phyloP scores from a whole-genome alignment of 1,140 invertebrate species.

The Caenorhabditis briggsae region DNA sequence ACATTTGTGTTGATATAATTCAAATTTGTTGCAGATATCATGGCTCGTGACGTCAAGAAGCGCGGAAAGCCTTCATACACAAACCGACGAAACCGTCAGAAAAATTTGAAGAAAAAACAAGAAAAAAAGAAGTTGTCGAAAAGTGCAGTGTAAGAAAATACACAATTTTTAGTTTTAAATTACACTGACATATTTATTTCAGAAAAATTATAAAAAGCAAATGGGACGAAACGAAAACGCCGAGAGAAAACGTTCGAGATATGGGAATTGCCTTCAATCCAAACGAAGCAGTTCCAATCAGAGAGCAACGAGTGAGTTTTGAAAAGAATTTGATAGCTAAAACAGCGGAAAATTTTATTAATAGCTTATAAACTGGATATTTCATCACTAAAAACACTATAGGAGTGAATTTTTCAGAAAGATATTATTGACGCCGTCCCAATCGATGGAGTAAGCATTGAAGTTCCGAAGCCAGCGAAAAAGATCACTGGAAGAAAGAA shows the following conservation, averaged over 20 bases:
- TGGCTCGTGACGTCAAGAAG: slow-evolving; percentile 44
- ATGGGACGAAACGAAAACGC: slow-evolving; percentile 15
- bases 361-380: too few species aligned
- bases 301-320: neutral
- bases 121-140: slow-evolving; percentile 21
- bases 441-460: slow-evolving; percentile 94
- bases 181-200: neutral
- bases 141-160: slow-evolving; percentile 9
- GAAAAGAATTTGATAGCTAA: too few species aligned
- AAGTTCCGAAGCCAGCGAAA: slow-evolving; percentile 85
- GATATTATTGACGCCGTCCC: slow-evolving; percentile 95
- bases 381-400: neutral
- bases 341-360: neutral
- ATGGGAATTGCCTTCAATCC: slow-evolving; percentile 48
- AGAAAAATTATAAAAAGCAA: slow-evolving; percentile 8
- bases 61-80: slow-evolving; percentile 38
- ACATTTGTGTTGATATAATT: neutral
- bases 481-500: slow-evolving; percentile 31
- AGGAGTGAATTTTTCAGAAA: slow-evolving; percentile 83
- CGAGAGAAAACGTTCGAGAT: slow-evolving; percentile 25
- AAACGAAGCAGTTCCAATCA: slow-evolving; percentile 44
- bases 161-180: neutral
- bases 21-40: slow-evolving; percentile 7
- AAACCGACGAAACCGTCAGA: slow-evolving; percentile 41
- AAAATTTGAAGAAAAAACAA: slow-evolving; percentile 24